Conservation (phyloP, 2,113 vertebrate genomes). For the Tetrax tetrax region DNA sequence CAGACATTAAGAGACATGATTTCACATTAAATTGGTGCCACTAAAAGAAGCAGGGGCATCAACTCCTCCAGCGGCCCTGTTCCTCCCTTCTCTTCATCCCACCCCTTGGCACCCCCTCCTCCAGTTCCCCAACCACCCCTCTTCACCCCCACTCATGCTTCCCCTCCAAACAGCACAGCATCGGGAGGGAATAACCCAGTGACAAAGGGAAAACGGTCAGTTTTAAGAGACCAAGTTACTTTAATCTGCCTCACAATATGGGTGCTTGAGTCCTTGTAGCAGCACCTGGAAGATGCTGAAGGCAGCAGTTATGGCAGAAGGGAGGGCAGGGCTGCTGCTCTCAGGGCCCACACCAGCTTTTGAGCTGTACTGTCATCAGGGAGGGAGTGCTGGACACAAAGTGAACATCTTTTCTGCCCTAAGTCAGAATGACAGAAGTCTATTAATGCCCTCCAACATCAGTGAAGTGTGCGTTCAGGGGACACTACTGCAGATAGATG, state of each 20-base stretch:
- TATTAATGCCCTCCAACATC: not conserved
- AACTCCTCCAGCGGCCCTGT: not conserved
- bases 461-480: not conserved
- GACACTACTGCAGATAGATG: not conserved
- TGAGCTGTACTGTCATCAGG: not conserved
- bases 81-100: not conserved
- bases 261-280: rapidly evolving
- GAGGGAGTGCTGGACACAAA: not conserved
- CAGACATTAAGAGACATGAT: not conserved
- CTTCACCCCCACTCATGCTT: too few species aligned
- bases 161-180: not conserved
- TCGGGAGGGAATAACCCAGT: not conserved
- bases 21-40: not conserved
- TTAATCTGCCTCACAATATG: not conserved
- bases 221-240: not conserved
- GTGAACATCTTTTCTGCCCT: not conserved
- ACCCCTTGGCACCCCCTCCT: not conserved
- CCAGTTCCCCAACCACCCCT: not conserved
- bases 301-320: not conserved
- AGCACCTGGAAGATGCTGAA: not conserved
- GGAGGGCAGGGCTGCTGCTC: not conserved
- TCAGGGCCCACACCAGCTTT: not conserved
- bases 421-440: not conserved
- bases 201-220: not conserved
- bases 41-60: not conserved